A percentile compares a stretch with the other conserved stretches of the same genome.
phyloP scores from a whole-genome alignment of 1,140 invertebrate genomes.

The Dreissena rostriformis region DNA sequence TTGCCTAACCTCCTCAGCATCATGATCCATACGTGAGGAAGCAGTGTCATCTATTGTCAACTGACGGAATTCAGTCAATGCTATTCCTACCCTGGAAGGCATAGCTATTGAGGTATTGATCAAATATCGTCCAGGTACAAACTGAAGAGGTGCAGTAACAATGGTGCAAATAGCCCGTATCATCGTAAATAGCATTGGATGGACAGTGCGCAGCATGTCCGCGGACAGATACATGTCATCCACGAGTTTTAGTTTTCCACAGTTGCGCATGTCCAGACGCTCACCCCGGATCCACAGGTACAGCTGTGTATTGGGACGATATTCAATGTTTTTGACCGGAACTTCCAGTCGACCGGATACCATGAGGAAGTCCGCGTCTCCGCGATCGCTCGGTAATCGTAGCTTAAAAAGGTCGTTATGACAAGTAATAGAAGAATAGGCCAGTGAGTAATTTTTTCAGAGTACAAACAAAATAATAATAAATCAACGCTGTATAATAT shows the following conservation, averaged over 20 bases:
- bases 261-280: neutral
- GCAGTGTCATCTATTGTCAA: slow-evolving; percentile 18
- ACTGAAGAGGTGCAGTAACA: neutral
- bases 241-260: slow-evolving; percentile 5
- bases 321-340: slow-evolving; percentile 15
- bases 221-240: slow-evolving; percentile 31
- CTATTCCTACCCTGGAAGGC: slow-evolving; percentile 28
- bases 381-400: neutral
- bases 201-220: slow-evolving; percentile 16
- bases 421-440: too few relatives aligned
- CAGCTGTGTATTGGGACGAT: neutral
- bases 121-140: slow-evolving; percentile 17
- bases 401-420: slow-evolving; percentile 32
- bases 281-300: slow-evolving; percentile 4
- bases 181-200: slow-evolving; percentile 25
- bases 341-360: slow-evolving; percentile 34
- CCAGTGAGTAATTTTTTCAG: too few relatives aligned
- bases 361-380: slow-evolving; percentile 35
- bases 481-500: too few relatives aligned
- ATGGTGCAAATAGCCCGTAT: slow-evolving; percentile 25
- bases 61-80: slow-evolving; percentile 17
- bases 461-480: too few relatives aligned
- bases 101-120: slow-evolving; percentile 10
- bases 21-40: neutral
- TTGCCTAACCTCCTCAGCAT: neutral